phyloP scores from a whole-genome alignment of 1,140 invertebrate species.

The Bombus confusus region DNA sequence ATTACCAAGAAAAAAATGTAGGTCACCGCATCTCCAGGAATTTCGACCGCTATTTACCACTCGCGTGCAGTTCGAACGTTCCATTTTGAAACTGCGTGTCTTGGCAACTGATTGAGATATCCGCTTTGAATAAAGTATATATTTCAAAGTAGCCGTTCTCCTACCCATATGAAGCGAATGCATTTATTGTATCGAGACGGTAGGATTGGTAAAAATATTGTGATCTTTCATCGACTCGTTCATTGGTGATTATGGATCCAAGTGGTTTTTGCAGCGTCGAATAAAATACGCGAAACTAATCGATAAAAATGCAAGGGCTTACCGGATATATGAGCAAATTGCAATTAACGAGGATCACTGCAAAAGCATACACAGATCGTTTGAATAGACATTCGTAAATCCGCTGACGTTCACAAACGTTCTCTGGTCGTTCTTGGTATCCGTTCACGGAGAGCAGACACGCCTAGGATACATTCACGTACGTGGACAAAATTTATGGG shows the following conservation, averaged over 20 bases:
- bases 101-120: neutral
- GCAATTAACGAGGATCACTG: neutral
- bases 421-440: neutral
- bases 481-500: neutral
- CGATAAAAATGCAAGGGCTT: neutral
- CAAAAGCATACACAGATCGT: neutral
- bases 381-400: neutral
- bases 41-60: neutral
- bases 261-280: no score
- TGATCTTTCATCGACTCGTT: neutral
- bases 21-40: neutral
- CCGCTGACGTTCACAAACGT: neutral
- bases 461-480: neutral
- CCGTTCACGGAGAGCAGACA: neutral
- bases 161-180: no score
- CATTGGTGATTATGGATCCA: neutral
- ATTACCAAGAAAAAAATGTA: neutral
- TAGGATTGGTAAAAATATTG: no score
- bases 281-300: no score
- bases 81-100: neutral
- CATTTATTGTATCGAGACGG: no score
- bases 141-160: no score
- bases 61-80: no score
- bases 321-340: neutral
- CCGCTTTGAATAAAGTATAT: neutral